Percentiles rank a stretch among this genome's conserved stretches.
Conservation (phyloP, 2,797 vertebrate species). For the Nasua narica region DNA sequence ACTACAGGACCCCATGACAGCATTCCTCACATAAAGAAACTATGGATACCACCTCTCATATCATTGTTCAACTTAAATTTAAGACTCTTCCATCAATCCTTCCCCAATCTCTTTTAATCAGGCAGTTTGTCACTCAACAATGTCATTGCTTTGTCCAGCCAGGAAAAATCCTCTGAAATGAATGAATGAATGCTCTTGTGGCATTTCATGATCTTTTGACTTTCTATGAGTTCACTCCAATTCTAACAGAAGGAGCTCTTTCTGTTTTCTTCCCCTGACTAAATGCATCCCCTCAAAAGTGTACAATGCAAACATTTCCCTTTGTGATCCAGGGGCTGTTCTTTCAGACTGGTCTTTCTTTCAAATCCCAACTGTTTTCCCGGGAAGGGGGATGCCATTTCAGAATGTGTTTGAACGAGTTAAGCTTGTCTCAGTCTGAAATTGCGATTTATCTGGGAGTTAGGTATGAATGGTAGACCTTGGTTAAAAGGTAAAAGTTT, state of each 20-base stretch:
- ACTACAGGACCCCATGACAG: not conserved
- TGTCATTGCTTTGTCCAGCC: not conserved
- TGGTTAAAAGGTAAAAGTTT: slow-evolving; percentile 40
- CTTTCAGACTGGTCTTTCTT: not conserved
- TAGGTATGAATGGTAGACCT: not conserved
- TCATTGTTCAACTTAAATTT: not conserved
- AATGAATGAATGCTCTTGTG: not conserved
- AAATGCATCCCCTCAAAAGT: not conserved
- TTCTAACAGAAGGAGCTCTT: not conserved
- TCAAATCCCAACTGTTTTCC: not conserved
- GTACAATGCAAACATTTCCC: not conserved
- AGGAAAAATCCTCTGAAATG: not conserved
- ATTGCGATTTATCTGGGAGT: slow-evolving; percentile 29
- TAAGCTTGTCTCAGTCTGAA: slow-evolving; percentile 46
- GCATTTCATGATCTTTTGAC: not conserved
- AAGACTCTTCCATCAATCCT: not conserved
- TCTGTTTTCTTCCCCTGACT: not conserved
- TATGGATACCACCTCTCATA: not conserved
- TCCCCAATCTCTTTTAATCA: not conserved
- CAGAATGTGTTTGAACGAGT: not conserved
- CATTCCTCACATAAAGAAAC: not conserved
- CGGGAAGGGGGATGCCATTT: slow-evolving; percentile 12
- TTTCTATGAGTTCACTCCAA: not conserved
- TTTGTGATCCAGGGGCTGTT: not conserved
- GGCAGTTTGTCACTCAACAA: not conserved